These are phyloP conservation scores for Siniperca scherzeri DNA, from an alignment of 2,797 vertebrate genomes.

Conservation along the genomic window DNA sequence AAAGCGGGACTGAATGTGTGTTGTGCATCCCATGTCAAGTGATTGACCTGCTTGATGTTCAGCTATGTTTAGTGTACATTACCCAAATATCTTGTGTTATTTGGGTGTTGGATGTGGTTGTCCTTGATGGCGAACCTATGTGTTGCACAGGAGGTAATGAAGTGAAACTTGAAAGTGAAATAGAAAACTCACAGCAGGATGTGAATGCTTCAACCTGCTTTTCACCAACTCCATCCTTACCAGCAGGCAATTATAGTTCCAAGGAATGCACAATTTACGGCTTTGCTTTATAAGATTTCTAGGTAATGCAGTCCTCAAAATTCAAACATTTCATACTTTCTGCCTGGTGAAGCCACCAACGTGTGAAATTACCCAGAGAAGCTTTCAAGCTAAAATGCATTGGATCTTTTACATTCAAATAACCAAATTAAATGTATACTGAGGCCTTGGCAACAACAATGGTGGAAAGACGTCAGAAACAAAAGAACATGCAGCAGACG, in stretches of 20 bases:
- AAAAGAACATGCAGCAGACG: background rate
- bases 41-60: background rate
- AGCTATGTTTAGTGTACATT: background rate
- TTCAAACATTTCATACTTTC: constrained; percentile 14
- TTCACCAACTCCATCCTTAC: background rate
- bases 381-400: background rate
- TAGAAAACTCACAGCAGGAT: constrained; percentile 19
- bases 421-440: background rate
- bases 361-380: constrained; percentile 32
- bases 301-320: background rate
- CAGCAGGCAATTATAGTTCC: background rate
- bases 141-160: background rate
- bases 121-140: background rate
- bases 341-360: constrained; percentile 6
- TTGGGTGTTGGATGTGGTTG: background rate
- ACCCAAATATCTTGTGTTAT: background rate
- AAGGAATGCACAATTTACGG: background rate
- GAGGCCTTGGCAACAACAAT: background rate
- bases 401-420: background rate
- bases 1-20: background rate
- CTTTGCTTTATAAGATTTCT: constrained; percentile 1
- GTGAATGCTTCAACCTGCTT: background rate
- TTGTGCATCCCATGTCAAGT: background rate
- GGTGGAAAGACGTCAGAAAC: background rate
- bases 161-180: constrained; percentile 1